phyloP scores from a whole-genome alignment of 2,797 vertebrate species.

The Dicrostonyx torquatus region DNA sequence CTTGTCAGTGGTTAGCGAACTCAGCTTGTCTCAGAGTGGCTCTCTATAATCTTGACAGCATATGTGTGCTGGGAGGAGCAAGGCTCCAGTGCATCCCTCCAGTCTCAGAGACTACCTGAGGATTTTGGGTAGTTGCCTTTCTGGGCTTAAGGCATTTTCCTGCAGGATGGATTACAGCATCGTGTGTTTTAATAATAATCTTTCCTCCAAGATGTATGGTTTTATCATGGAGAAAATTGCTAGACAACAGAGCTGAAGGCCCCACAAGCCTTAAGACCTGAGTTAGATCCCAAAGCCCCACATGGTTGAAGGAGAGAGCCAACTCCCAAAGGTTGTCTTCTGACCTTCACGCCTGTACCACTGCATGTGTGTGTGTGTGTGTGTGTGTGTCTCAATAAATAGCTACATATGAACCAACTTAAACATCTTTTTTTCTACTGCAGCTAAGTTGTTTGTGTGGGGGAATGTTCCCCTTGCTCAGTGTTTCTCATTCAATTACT shows the following conservation, averaged over 20 bases:
- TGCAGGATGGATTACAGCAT: neutral
- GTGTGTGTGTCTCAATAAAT: neutral
- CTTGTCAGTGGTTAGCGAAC: neutral
- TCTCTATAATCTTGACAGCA: neutral
- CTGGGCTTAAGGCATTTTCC: neutral
- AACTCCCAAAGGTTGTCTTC: neutral
- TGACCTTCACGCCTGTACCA: neutral
- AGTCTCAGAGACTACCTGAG: neutral
- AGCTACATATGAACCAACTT: neutral
- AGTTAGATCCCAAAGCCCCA: neutral
- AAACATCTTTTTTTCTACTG: neutral
- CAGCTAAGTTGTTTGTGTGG: neutral
- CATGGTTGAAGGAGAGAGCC: neutral
- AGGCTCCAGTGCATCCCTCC: neutral
- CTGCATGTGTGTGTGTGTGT: neutral
- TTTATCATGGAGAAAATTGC: neutral
- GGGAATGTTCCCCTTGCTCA: neutral
- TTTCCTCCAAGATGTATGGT: neutral
- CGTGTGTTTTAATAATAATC: neutral
- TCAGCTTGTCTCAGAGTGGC: neutral
- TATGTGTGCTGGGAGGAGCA: neutral
- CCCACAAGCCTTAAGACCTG: neutral
- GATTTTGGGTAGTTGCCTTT: neutral
- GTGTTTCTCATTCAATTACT: constrained; percentile 8
- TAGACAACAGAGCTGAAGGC: neutral